Conservation (phyloP, 2,888 invertebrate genomes). For the Blera fallax region DNA sequence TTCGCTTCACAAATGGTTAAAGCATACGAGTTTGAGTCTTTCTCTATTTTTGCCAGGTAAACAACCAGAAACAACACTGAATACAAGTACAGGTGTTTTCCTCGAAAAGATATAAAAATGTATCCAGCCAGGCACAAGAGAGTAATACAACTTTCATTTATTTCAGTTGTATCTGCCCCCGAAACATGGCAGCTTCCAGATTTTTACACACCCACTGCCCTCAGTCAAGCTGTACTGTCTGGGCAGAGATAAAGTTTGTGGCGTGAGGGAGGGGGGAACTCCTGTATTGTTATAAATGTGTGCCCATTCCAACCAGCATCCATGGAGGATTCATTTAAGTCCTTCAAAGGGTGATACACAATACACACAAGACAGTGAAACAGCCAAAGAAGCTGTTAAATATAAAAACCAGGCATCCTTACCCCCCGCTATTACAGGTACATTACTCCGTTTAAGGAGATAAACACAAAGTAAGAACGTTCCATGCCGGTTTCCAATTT, state of each 20-base stretch:
- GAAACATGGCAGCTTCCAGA: constrained; percentile 65
- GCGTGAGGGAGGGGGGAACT: not conserved
- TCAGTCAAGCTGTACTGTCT: constrained; percentile 8
- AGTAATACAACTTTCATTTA: constrained; percentile 65
- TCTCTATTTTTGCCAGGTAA: not conserved
- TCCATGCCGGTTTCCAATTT: constrained; percentile 32
- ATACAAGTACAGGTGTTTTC: constrained; percentile 66
- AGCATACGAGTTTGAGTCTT: constrained; percentile 34
- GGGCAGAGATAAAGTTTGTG: not conserved
- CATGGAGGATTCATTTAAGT: constrained; percentile 59
- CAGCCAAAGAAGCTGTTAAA: constrained; percentile 57
- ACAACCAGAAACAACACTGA: constrained; percentile 15
- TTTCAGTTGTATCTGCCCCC: constrained; percentile 50
- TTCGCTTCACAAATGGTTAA: constrained; percentile 46
- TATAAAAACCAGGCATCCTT: constrained; percentile 31
- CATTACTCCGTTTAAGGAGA: constrained; percentile 67
- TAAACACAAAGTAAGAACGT: constrained; percentile 56
- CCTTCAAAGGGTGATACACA: constrained; percentile 58
- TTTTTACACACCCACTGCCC: constrained; percentile 18
- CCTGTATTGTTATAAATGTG: constrained; percentile 68
- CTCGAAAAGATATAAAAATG: constrained; percentile 45
- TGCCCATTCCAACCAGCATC: constrained; percentile 47
- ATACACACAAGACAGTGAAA: constrained; percentile 30
- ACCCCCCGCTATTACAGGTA: constrained; percentile 40
- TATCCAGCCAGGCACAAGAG: constrained; percentile 5